Evolutionary conservation across 2,888 invertebrate genomes (phyloP), one percentile per base, ranked within the genome.

Genomic region (Mycalesis mineus): DNA sequence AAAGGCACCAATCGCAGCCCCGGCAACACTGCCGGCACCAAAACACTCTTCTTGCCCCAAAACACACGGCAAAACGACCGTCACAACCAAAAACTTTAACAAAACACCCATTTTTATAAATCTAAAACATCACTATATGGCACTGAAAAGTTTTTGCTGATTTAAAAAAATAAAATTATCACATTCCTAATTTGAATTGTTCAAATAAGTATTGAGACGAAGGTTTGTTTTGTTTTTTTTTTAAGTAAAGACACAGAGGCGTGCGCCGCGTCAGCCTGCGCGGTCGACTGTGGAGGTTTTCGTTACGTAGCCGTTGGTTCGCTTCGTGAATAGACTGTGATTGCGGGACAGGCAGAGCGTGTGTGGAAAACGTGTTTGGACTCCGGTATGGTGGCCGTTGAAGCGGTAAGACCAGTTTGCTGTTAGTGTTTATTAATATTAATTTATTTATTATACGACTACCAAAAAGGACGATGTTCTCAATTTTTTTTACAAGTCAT

Each of bases 1-100:
- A 75, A 94, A 92, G 67, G 94, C 94, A 70, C 94, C 92, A 68
- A 94, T 90, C 61, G 94, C 93, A 65, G 94, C 92, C 60, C 93
- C 92, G 59, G 93, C 94, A 61, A 95, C 91, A 75, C 93, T 93
- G 65, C 93, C 94, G 70, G 92, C 91, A 69, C 92, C 92, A 83
- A 92, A 94, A 82, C 94, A 94, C 71, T 80, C 78, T 61, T 74
- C 79, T 70, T 88, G 88, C 68, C 84, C 85, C 68, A 82, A 82
- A 74, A 82, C 88, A 81, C 82, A 75, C 71, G 84, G 83, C 79
- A 87, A 74, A 66, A 83, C 71, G 75, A 82, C 78, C 76, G 82
- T 80, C 83, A 86, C 87, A 71, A 86, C 71, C 76, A 88, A 77
- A 68, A 87, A 78, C 72, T 75, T 74, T 67, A 80, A 73, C 72